Conservation (phyloP, 2,888 invertebrate species). For the Parelbella ahira region DNA sequence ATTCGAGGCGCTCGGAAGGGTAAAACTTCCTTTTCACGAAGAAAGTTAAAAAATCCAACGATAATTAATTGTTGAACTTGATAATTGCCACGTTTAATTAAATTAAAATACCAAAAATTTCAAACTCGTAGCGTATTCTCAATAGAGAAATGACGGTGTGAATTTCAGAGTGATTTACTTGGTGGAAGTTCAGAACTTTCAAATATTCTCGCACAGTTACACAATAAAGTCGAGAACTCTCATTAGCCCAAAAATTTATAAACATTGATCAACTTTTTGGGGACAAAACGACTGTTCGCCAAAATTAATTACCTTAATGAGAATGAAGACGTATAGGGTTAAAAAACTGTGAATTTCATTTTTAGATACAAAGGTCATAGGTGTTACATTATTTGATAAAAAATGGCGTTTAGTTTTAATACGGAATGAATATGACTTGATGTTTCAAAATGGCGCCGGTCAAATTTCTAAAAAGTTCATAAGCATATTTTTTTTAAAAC, state of each 20-base stretch:
- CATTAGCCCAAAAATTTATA: constrained; percentile 48
- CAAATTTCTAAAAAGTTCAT: too few relatives aligned
- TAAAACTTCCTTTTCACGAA: too few relatives aligned
- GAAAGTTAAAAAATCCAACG: too few relatives aligned
- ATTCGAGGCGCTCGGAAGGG: too few relatives aligned
- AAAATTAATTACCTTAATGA: constrained; percentile 31
- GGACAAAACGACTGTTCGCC: constrained; percentile 33
- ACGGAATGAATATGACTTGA: too few relatives aligned
- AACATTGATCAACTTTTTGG: constrained; percentile 41
- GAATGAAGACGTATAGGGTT: constrained; percentile 15
- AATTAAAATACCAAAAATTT: constrained; percentile 15
- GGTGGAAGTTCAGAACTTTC: constrained; percentile 35
- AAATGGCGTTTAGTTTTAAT: too few relatives aligned
- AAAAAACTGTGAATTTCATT: too few relatives aligned
- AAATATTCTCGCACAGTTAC: constrained; percentile 36
- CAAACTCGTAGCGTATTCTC: constrained; percentile 26
- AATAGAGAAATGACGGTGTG: constrained; percentile 33
- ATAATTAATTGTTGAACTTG: constrained; percentile 8
- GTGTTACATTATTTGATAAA: too few relatives aligned
- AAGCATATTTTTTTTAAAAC: too few relatives aligned
- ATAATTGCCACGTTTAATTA: constrained; percentile 11
- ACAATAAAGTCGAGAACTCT: constrained; percentile 43
- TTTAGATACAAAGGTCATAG: too few relatives aligned
- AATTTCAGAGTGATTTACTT: constrained; percentile 36
- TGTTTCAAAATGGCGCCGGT: too few relatives aligned